These are phyloP conservation scores for Coleophora deauratella DNA, from an alignment of 2,888 invertebrate genomes.

Conservation along the genomic window DNA sequence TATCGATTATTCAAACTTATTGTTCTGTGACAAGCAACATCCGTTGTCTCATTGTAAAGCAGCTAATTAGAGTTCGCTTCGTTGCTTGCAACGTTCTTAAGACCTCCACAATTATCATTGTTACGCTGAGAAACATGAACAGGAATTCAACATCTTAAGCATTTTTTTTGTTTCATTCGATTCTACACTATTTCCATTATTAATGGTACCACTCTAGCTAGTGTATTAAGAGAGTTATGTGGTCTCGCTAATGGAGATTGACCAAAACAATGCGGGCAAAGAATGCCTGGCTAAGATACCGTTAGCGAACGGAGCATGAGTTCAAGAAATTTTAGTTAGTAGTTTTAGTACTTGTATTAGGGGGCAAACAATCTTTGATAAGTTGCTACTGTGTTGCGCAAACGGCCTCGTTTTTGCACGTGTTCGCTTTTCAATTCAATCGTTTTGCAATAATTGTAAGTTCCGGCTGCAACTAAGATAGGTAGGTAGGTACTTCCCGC, in stretches of 20 bases:
- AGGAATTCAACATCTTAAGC: neutral
- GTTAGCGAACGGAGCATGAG: constrained; percentile 44
- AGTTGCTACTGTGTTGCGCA: constrained; percentile 47
- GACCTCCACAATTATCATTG: constrained; percentile 21
- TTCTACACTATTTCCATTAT: neutral
- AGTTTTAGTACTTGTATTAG: neutral
- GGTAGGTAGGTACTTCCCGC: constrained; percentile 21
- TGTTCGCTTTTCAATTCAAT: constrained; percentile 34
- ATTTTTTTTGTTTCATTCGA: neutral
- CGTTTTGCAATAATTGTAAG: constrained; percentile 48
- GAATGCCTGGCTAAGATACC: constrained; percentile 36
- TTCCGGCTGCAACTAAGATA: constrained; percentile 33
- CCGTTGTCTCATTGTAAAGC: constrained; percentile 15
- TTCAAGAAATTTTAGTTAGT: constrained; percentile 22
- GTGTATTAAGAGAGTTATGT: constrained; percentile 10
- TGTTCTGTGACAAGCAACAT: constrained; percentile 1
- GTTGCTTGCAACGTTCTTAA: constrained; percentile 16
- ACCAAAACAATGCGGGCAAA: constrained; percentile 54
- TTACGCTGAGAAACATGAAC: constrained; percentile 16
- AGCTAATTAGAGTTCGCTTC: constrained; percentile 13
- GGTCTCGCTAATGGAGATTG: constrained; percentile 20
- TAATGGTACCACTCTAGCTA: neutral
- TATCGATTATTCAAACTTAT: too few species aligned
- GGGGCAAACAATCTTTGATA: constrained; percentile 47
- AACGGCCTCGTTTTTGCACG: constrained; percentile 59